Evolutionary conservation across 2,888 invertebrate species (phyloP).

Genomic region (Drosophila niveifrons): DNA sequence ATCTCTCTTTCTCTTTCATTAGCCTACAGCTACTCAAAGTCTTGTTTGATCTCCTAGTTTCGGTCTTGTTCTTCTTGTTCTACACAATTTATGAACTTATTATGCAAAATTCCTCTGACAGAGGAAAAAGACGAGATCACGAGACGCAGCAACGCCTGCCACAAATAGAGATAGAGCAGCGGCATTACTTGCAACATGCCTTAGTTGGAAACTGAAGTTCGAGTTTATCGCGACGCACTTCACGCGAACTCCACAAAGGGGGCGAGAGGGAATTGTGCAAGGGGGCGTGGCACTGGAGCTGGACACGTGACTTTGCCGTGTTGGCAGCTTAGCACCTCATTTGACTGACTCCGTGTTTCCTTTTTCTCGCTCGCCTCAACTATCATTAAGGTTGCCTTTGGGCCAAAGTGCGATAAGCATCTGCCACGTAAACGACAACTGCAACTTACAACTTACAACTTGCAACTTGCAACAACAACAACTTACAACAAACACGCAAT

Average conservation of each 20-base stretch:
- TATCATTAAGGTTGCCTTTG: constrained; percentile 49
- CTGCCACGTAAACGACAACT: constrained; percentile 41
- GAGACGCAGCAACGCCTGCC: constrained; percentile 49
- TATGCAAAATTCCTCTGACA: constrained; percentile 57
- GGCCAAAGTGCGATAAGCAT: constrained; percentile 39
- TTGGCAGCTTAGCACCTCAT: constrained; percentile 73
- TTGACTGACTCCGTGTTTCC: constrained; percentile 40
- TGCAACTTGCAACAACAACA: neutral
- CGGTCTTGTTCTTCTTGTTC: constrained; percentile 9
- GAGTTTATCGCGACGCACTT: constrained; percentile 66
- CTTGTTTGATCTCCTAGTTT: constrained; percentile 9
- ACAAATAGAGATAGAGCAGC: constrained; percentile 1
- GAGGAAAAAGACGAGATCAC: constrained; percentile 34
- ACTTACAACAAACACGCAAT: constrained; percentile 56
- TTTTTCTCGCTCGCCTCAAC: constrained; percentile 26
- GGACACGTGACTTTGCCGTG: constrained; percentile 59
- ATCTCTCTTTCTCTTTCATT: neutral
- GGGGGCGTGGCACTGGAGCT: constrained; percentile 46
- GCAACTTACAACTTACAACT: constrained; percentile 18
- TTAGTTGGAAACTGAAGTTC: constrained; percentile 67
- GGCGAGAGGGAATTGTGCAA: constrained; percentile 6
- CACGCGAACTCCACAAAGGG: constrained; percentile 49
- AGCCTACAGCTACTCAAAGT: constrained; percentile 35
- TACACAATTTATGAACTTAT: constrained; percentile 63
- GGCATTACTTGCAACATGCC: constrained; percentile 16